These are phyloP conservation scores for Melanotaenia nigrans DNA, from an alignment of 2,797 vertebrate species.

Conservation along the genomic window DNA sequence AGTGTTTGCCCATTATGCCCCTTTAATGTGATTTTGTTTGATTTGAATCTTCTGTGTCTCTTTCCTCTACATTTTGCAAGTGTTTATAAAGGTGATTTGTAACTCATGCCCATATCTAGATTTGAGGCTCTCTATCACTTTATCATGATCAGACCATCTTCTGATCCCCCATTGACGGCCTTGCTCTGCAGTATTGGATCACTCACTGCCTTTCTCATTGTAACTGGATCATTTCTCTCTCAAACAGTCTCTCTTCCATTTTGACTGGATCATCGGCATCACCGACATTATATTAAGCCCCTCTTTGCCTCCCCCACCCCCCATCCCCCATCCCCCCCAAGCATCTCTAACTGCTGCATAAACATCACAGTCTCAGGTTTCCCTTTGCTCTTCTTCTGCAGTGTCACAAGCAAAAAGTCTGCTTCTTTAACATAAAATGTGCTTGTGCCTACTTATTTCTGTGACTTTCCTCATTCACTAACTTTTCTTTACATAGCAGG, in stretches of 20 bases:
- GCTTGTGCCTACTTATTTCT: slow-evolving; percentile 29
- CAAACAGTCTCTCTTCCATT: slow-evolving; percentile 57
- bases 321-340: slow-evolving; percentile 27
- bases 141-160: slow-evolving; percentile 74
- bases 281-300: slow-evolving; percentile 36
- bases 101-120: slow-evolving; percentile 77
- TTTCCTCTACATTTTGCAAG: slow-evolving; percentile 86
- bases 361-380: slow-evolving; percentile 61
- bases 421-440: slow-evolving; percentile 53
- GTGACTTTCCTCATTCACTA: slow-evolving; percentile 23
- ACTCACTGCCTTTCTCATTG: slow-evolving; percentile 67
- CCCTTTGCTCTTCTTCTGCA: slow-evolving; percentile 64
- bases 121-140: slow-evolving; percentile 70
- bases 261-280: slow-evolving; percentile 71
- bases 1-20: slow-evolving; percentile 59
- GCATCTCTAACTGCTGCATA: slow-evolving; percentile 55
- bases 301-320: neutral
- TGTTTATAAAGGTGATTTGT: slow-evolving; percentile 83
- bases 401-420: slow-evolving; percentile 54
- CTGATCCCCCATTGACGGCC: slow-evolving; percentile 72
- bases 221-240: slow-evolving; percentile 74
- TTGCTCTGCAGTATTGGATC: slow-evolving; percentile 72
- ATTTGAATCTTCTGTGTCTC: slow-evolving; percentile 55
- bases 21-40: slow-evolving; percentile 59
- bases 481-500: slow-evolving; percentile 55